Evolutionary conservation across 2,888 invertebrate species (phyloP), one percentile per base, ranked within the genome.

Genomic region (Brachypalpus laphriformis): DNA sequence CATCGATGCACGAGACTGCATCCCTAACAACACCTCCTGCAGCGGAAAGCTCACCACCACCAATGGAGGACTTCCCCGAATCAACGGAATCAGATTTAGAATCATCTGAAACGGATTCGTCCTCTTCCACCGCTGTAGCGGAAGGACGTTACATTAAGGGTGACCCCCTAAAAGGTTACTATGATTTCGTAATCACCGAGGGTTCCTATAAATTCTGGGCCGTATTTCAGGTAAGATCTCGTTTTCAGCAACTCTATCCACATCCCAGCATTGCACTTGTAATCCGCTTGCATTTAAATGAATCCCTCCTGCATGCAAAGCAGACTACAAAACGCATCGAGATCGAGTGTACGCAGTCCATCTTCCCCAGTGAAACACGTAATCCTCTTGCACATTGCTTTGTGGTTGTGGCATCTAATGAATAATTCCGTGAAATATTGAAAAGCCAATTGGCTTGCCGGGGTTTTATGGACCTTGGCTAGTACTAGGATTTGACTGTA

Each of bases 151-250:
- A 92, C 71, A 92, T 92, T 37, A 92, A 92, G 87, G 92, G 92
- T 28, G 96, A 96, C 90, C 95, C 96, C 63, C 95, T 96, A 94
- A 95, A 94, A 37, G 95, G 96, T 0, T 97, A 97, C 91, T 97
- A 97, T 90, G 97, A 97, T 91, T 97, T 97, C 92, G 93, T 97
- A 87, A 96, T 97, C 89, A 97, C 96, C 89, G 97, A 97, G 90
- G 96, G 96, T 1, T 97, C 96, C 16, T 97, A 96, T 92, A 97
- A 97, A 90, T 97, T 97, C 92, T 97, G 97, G 97, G 96, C 97
- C 37, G 96, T 93, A 7, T 97, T 97, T 91, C 97, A 97, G 94
- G 96, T 96, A 91, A 91, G 90, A 61, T 71, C 22, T 49, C 34
- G 34, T 57, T 65, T 63, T 56, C 71, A 56, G 3, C 71, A 77